A percentile compares a stretch with the other conserved stretches of the same genome.
These are phyloP conservation scores for Coturnix japonica DNA, from an alignment of 2,113 vertebrate genomes.

Conservation along the genomic window DNA sequence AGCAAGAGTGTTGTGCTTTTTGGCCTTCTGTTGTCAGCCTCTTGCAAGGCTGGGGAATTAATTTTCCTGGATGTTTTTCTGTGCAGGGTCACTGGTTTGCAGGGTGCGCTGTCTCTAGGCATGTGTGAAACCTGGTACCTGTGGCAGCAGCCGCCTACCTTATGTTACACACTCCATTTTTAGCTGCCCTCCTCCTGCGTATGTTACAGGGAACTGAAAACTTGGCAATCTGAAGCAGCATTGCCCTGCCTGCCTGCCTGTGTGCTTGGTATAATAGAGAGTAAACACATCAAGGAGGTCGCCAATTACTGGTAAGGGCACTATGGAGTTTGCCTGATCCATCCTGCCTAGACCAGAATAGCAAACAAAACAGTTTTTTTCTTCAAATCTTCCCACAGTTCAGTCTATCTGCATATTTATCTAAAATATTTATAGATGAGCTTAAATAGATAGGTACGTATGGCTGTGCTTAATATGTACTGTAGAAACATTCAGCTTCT, in stretches of 20 bases:
- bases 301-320: neutral
- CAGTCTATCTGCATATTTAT: slow-evolving; percentile 19
- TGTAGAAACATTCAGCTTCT: neutral
- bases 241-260: neutral
- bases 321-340: neutral
- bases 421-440: slow-evolving; percentile 35
- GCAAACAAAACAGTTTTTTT: neutral
- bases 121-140: neutral
- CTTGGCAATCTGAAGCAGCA: neutral
- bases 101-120: neutral
- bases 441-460: neutral
- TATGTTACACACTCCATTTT: slow-evolving; percentile 1
- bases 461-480: neutral
- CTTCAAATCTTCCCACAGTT: neutral
- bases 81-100: neutral
- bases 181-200: neutral
- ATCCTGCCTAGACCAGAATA: neutral
- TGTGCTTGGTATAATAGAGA: neutral
- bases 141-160: neutral
- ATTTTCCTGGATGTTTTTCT: slow-evolving; percentile 3
- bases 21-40: neutral
- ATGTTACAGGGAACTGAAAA: neutral
- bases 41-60: neutral
- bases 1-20: neutral
- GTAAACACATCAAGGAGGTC: neutral